Percentiles rank a stretch among this genome's conserved stretches.
phyloP scores from a whole-genome alignment of 2,888 invertebrate species.

The Drosophila stalkeri region DNA sequence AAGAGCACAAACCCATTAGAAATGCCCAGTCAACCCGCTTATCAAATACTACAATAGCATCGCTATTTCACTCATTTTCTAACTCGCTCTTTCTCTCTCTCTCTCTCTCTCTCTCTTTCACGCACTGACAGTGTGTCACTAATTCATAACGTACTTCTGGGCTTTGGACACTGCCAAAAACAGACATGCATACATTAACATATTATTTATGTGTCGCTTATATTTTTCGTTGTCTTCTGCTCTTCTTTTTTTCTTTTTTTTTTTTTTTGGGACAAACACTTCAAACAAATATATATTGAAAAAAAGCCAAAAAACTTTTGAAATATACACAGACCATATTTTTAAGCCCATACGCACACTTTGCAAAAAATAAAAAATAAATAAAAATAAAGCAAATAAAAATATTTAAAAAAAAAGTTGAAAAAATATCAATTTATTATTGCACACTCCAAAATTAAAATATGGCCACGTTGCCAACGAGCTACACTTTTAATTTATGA shows the following conservation, averaged over 20 bases:
- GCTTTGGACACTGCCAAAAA: slow-evolving; percentile 49
- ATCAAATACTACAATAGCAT: slow-evolving; percentile 30
- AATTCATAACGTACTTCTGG: slow-evolving; percentile 58
- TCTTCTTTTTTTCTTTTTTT: too few relatives aligned
- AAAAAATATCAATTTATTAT: slow-evolving; percentile 69
- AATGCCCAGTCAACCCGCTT: slow-evolving; percentile 7
- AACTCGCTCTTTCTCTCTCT: neutral
- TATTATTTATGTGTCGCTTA: slow-evolving; percentile 63
- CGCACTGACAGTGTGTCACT: slow-evolving; percentile 43
- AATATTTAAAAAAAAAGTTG: neutral
- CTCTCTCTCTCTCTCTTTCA: neutral
- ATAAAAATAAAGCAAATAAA: too few relatives aligned
- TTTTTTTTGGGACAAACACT: slow-evolving; percentile 37
- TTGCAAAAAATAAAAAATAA: neutral
- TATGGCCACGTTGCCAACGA: slow-evolving; percentile 29
- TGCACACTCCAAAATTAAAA: slow-evolving; percentile 57
- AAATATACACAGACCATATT: slow-evolving; percentile 12
- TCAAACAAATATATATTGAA: slow-evolving; percentile 9
- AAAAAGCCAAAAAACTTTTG: slow-evolving; percentile 6
- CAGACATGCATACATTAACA: slow-evolving; percentile 64
- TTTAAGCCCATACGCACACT: neutral
- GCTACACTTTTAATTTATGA: slow-evolving; percentile 75
- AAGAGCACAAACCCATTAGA: slow-evolving; percentile 12
- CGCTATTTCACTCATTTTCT: neutral
- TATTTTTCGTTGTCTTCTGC: neutral